A percentile compares a stretch with the other conserved stretches of the same genome.
Conservation (phyloP, 1,140 invertebrate genomes). For the Dinothrombium tinctorium region DNA sequence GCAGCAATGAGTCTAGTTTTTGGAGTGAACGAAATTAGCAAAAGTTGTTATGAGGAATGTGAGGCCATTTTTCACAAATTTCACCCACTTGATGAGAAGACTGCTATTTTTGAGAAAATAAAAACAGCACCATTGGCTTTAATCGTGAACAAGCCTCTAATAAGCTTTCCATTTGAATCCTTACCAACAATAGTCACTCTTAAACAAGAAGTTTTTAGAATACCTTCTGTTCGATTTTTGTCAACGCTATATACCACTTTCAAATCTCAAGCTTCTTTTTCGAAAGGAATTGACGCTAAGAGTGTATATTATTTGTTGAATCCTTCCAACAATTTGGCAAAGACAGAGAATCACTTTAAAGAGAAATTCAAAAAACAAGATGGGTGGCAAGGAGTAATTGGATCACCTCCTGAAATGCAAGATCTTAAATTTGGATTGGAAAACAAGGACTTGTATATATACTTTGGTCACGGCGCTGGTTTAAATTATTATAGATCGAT, state of each 20-base stretch:
- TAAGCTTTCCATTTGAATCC: constrained; percentile 12
- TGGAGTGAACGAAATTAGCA: background rate
- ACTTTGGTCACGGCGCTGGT: constrained; percentile 19
- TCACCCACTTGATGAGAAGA: background rate
- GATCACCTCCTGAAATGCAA: constrained; percentile 27
- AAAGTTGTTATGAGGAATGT: background rate
- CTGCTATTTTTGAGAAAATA: background rate
- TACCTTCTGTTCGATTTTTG: constrained; percentile 43
- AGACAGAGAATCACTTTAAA: constrained; percentile 39
- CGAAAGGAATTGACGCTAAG: constrained; percentile 14
- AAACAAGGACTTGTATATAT: constrained; percentile 9
- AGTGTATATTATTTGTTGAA: constrained; percentile 37
- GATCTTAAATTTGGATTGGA: constrained; percentile 31
- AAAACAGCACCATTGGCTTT: constrained; percentile 8
- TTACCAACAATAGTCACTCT: background rate
- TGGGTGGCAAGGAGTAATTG: constrained; percentile 38
- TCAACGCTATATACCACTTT: constrained; percentile 31
- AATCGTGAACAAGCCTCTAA: constrained; percentile 5
- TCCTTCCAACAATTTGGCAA: constrained; percentile 37
- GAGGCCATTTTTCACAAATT: background rate
- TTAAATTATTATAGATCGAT: constrained; percentile 4
- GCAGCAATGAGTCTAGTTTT: constrained; percentile 2
- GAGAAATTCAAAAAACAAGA: constrained; percentile 19
- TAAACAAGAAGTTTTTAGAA: constrained; percentile 30
- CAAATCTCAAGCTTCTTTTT: background rate